Evolutionary conservation across 2,888 invertebrate genomes (phyloP), one percentile per base, ranked within the genome.

Genomic region (Cheilosia vernalis): DNA sequence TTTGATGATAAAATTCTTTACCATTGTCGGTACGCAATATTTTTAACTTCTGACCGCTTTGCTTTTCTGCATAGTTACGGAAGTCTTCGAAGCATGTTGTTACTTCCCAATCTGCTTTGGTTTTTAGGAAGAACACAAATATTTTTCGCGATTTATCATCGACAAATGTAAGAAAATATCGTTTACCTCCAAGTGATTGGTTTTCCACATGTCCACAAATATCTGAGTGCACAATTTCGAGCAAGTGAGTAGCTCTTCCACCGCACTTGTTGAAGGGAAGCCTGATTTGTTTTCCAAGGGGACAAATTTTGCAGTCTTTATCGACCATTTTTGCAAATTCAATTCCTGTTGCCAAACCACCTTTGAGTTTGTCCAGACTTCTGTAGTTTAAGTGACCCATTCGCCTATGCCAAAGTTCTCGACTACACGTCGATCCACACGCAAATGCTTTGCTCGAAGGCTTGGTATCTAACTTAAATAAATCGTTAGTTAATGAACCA

Each of bases 261-360:
- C 73, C 82, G 6, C 17, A 33, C 33, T 33, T 33, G 33, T 33
- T 33, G 33, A 33, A 33, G 2, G 33, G 10, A 33, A 33, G 33
- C 33, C 33, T 33, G 5, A 84, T 83, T 42, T 88, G 87, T 74
- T 89, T 89, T 9, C 88, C 89, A 63, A 88, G 79, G 7, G 88
- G 73, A 66, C 88, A 85, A 61, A 63, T 69, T 74, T 51, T 73
- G 42, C 10, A 2, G 33, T 33, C 33, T 9, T 33, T 9, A 2
- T 33, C 33, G 7, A 33, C 33, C 33, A 33, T 10, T 33, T 33
- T 33, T 10, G 33, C 0, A 33, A 33, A 33, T 10, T 33, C 10
- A 2, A 76, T 72, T 7, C 76, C 33, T 33, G 33, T 33, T 33
- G 33, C 33, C 33, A 76, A 51, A 1, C 19, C 70, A 9, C 19